Conservation (phyloP, 1,140 invertebrate genomes). For the Lucilia sericata region DNA sequence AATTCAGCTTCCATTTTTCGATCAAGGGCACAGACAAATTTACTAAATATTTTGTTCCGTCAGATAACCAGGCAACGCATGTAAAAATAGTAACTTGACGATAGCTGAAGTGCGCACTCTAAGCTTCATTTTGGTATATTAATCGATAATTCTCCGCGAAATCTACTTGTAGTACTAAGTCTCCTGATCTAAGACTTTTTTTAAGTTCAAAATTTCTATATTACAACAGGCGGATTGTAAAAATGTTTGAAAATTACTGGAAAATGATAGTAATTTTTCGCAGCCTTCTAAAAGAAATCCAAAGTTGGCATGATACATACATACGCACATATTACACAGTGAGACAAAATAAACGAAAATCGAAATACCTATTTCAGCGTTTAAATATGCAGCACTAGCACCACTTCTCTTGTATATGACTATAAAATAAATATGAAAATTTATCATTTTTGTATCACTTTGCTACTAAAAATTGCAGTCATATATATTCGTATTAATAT, state of each 20-base stretch:
- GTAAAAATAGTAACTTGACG: conserved; percentile 32
- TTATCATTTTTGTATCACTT: too few species aligned
- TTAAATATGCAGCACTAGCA: too few species aligned
- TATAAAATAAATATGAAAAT: too few species aligned
- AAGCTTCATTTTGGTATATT: conserved; percentile 25
- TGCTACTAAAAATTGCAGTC: too few species aligned
- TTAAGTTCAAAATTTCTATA: background rate
- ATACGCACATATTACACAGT: conserved; percentile 44
- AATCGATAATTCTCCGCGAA: conserved; percentile 39
- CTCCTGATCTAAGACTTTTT: too few species aligned
- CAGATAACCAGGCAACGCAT: background rate
- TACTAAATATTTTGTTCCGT: background rate
- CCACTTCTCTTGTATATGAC: too few species aligned
- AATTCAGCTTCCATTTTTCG: too few species aligned
- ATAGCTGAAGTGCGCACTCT: conserved; percentile 14
- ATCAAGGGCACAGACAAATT: too few species aligned
- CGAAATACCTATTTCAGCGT: too few species aligned
- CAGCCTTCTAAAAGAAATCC: conserved; percentile 34
- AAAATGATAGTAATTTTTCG: background rate
- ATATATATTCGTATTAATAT: too few species aligned
- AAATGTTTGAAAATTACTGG: conserved; percentile 25
- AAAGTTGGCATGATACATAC: conserved; percentile 35
- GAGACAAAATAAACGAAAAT: too few species aligned
- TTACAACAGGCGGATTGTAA: conserved; percentile 11
- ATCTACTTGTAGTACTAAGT: too few species aligned